Evolutionary conservation across 1,140 invertebrate genomes (phyloP).

Genomic region (Ceratina japonica): DNA sequence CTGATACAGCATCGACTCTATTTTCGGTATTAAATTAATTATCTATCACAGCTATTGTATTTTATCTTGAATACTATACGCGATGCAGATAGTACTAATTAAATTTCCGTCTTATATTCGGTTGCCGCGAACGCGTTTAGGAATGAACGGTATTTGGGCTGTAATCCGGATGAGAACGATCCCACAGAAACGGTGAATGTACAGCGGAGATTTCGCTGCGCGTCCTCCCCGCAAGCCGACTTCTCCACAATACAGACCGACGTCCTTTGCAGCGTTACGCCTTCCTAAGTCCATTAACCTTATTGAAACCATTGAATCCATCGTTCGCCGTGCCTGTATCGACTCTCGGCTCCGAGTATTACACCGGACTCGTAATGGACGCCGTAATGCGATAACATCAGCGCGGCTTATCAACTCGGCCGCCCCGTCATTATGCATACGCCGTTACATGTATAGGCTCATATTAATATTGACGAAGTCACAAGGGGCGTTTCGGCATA

Average conservation of each 20-base stretch:
- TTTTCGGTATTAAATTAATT: too few species aligned
- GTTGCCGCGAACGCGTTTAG: background rate
- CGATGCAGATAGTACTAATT: background rate
- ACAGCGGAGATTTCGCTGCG: background rate
- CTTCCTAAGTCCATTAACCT: background rate
- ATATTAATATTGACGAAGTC: conserved; percentile 32
- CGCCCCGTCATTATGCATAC: conserved; percentile 30
- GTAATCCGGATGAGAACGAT: background rate
- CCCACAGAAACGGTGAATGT: background rate
- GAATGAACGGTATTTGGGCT: background rate
- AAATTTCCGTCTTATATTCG: background rate
- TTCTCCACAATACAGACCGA: background rate
- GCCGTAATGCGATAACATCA: conserved; percentile 41
- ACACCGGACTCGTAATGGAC: conserved; percentile 28
- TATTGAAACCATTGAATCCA: background rate
- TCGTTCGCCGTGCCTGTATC: background rate
- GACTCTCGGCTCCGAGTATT: background rate
- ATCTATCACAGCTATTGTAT: too few species aligned
- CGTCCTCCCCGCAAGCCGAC: too few species aligned
- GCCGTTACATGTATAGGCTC: conserved; percentile 26
- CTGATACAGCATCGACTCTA: too few species aligned
- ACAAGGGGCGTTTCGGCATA: background rate
- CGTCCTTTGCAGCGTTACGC: conserved; percentile 1
- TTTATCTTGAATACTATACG: background rate
- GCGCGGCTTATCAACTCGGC: conserved; percentile 36